These are phyloP conservation scores for Myopa tessellatipennis DNA, from an alignment of 2,888 invertebrate genomes.

Conservation along the genomic window DNA sequence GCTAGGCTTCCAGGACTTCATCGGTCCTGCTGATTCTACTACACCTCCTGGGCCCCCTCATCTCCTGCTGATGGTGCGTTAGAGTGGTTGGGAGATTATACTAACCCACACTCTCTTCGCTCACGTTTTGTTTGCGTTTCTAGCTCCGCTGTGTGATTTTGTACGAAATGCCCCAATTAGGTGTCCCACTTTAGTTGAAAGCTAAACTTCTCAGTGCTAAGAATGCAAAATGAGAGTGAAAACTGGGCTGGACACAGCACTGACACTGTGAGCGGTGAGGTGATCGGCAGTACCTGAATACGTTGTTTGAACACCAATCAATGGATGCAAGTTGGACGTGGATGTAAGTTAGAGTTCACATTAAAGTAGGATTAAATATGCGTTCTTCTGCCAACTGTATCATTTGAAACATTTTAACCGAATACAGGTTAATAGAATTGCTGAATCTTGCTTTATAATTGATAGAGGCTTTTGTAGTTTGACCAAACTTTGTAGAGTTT, in stretches of 20 bases:
- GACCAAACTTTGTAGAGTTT: too few species aligned
- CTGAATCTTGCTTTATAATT: neutral
- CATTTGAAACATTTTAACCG: neutral
- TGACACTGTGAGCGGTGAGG: neutral
- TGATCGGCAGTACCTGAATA: neutral
- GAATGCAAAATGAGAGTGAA: neutral
- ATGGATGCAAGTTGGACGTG: neutral
- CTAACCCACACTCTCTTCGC: neutral
- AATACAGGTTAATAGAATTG: neutral
- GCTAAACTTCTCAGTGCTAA: neutral
- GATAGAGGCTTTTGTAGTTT: neutral
- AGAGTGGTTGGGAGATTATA: too few species aligned
- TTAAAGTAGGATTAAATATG: neutral
- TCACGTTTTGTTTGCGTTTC: slow-evolving; percentile 28
- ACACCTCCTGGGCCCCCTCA: too few species aligned
- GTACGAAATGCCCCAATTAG: slow-evolving; percentile 28
- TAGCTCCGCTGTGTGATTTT: slow-evolving; percentile 16
- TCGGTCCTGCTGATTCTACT: too few species aligned
- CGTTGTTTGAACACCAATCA: slow-evolving; percentile 4
- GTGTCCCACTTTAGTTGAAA: slow-evolving; percentile 28
- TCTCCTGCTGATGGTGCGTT: too few species aligned
- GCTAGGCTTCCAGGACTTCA: too few species aligned
- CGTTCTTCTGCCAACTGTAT: neutral
- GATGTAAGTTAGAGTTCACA: too few species aligned
- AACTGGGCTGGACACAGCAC: neutral